Percentiles rank a stretch among this genome's conserved stretches.
phyloP scores from a whole-genome alignment of 2,113 vertebrate species.

The Lathamus discolor region DNA sequence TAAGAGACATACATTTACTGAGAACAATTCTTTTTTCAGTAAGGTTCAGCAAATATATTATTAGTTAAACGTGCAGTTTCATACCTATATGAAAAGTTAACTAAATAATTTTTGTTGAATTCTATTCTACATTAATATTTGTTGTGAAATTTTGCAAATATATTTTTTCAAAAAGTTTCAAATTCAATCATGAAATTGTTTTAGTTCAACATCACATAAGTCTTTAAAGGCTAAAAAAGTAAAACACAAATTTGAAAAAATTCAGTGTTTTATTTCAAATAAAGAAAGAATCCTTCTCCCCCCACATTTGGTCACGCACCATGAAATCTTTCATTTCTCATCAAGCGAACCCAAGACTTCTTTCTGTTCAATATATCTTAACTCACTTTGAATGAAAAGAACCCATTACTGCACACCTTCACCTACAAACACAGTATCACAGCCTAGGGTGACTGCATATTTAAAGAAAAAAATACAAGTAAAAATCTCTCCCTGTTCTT shows the following conservation, averaged over 20 bases:
- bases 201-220: not conserved
- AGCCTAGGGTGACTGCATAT: not conserved
- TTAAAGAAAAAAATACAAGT: not conserved
- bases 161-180: not conserved
- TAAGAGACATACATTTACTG: not conserved
- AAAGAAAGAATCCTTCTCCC: not conserved
- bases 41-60: not conserved
- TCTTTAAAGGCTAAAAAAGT: not conserved
- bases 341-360: not conserved
- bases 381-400: not conserved
- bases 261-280: not conserved
- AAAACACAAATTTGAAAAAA: not conserved
- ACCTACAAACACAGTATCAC: not conserved
- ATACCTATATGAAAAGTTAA: not conserved
- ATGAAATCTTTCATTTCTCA: not conserved
- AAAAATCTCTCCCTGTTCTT: not conserved
- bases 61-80: not conserved
- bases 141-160: not conserved
- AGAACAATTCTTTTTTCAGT: not conserved
- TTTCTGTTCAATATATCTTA: not conserved
- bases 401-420: not conserved
- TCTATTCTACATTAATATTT: not conserved
- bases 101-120: not conserved
- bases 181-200: not conserved
- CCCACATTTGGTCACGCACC: rapidly evolving